Conservation (phyloP, 2,797 vertebrate genomes). For the Trachurus trachurus region DNA sequence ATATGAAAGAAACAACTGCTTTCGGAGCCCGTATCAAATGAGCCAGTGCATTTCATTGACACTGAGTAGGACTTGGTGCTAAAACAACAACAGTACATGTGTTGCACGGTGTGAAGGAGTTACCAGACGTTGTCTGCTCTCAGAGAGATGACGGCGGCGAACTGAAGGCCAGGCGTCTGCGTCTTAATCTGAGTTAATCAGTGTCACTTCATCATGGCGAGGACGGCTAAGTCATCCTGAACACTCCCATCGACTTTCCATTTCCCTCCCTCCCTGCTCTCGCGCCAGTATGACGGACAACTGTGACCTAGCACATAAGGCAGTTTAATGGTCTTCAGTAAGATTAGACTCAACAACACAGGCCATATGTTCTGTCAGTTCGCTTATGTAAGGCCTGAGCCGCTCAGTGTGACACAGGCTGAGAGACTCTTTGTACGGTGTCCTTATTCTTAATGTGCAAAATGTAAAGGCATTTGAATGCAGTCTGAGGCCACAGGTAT, state of each 20-base stretch:
- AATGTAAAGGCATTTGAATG: neutral
- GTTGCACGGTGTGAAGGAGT: constrained; percentile 18
- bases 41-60: constrained; percentile 4
- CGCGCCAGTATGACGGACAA: constrained; percentile 61
- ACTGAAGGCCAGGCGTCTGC: constrained; percentile 45
- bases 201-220: constrained; percentile 62
- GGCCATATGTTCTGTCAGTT: constrained; percentile 44
- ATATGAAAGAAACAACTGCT: neutral
- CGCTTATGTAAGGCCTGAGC: constrained; percentile 30
- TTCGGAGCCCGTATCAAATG: neutral
- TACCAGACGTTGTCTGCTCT: neutral
- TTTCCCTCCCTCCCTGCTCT: constrained; percentile 47
- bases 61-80: neutral
- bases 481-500: neutral
- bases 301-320: constrained; percentile 57
- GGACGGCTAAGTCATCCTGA: constrained; percentile 68
- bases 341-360: constrained; percentile 50
- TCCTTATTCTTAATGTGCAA: neutral
- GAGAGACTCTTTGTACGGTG: constrained; percentile 12
- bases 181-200: constrained; percentile 75
- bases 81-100: neutral
- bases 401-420: constrained; percentile 12
- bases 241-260: constrained; percentile 60
- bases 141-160: constrained; percentile 29
- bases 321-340: constrained; percentile 62